phyloP scores from a whole-genome alignment of 23 tunicate species.

The Diplosoma virens region DNA sequence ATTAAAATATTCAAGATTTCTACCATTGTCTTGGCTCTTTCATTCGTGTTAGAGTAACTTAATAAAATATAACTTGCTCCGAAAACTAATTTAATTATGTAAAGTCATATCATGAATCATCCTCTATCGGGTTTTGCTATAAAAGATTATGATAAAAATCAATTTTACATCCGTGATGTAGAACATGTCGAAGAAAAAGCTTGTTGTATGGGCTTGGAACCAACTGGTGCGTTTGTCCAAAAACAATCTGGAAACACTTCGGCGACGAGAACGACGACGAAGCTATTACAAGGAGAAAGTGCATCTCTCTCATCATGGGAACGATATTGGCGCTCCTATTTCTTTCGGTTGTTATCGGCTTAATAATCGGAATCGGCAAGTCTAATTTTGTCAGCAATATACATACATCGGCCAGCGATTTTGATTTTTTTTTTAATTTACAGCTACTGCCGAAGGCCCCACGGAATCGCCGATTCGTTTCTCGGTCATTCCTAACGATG shows the following conservation, averaged over 20 bases:
- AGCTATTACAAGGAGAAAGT: slow-evolving; percentile 75
- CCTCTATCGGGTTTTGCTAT: no score
- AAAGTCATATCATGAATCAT: no score
- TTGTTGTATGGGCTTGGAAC: slow-evolving; percentile 84
- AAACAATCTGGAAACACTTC: slow-evolving; percentile 75
- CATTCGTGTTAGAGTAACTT: no score
- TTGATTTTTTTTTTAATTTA: neutral
- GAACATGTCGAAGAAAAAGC: slow-evolving; percentile 56
- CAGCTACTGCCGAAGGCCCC: slow-evolving; percentile 40
- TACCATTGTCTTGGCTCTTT: no score
- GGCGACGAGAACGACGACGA: slow-evolving; percentile 92
- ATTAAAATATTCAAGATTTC: no score
- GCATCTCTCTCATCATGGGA: slow-evolving; percentile 85
- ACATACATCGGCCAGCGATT: neutral
- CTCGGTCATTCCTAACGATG: slow-evolving; percentile 56
- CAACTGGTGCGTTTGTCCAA: slow-evolving; percentile 70
- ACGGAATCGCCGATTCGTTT: slow-evolving; percentile 74
- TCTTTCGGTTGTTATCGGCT: slow-evolving; percentile 70
- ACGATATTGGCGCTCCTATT: slow-evolving; percentile 58
- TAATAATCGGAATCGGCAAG: slow-evolving; percentile 78
- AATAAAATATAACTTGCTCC: no score
- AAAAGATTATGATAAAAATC: no score
- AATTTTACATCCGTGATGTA: no score
- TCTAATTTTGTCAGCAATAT: neutral
- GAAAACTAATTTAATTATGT: no score